phyloP scores from a whole-genome alignment of 2,113 vertebrate genomes.

The Marmota monax region DNA sequence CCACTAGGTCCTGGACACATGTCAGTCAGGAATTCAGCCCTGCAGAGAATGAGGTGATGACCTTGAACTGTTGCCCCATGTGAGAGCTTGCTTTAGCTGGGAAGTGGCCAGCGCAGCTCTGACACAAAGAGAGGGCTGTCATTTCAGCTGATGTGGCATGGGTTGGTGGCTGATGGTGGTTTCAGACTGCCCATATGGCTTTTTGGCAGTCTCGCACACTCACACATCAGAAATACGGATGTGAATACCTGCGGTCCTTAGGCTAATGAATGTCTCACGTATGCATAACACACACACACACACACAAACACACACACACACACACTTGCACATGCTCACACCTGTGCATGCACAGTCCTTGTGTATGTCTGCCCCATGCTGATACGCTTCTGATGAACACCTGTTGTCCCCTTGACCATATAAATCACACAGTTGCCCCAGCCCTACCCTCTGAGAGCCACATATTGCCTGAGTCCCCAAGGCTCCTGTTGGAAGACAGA shows the following conservation, averaged over 20 bases:
- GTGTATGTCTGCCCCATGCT: not conserved
- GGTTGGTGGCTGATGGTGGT: not conserved
- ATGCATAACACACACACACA: fast-evolving
- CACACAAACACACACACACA: too few relatives aligned
- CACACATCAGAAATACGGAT: not conserved
- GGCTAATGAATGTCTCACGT: not conserved
- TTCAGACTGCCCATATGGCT: not conserved
- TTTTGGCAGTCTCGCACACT: not conserved
- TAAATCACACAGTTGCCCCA: not conserved
- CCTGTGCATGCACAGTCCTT: not conserved
- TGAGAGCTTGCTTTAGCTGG: not conserved
- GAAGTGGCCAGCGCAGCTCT: not conserved
- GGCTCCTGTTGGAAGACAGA: not conserved
- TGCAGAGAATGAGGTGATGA: not conserved
- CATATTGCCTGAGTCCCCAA: not conserved
- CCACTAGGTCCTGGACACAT: fast-evolving
- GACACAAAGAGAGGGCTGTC: fast-evolving
- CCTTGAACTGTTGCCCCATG: not conserved
- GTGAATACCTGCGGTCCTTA: fast-evolving
- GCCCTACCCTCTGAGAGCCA: not conserved
- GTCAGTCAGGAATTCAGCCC: not conserved
- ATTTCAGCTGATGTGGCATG: not conserved
- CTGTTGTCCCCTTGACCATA: not conserved
- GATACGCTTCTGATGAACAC: not conserved
- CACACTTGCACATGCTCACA: not conserved